Conservation (phyloP, 2,797 vertebrate species). For the Gadopsis marmoratus region DNA sequence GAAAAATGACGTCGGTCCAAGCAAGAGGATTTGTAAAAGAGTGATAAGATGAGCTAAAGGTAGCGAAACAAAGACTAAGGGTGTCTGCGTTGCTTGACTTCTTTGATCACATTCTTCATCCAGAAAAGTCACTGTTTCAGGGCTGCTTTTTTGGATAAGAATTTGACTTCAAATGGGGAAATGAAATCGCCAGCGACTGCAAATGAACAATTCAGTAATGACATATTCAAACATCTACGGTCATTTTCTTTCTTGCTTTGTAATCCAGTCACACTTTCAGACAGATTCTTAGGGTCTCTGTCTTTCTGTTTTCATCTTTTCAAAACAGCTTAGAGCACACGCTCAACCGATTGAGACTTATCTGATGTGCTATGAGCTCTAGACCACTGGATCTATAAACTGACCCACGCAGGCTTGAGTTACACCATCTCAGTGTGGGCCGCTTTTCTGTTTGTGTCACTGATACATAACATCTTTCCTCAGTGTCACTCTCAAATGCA, state of each 20-base stretch:
- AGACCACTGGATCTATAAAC: slow-evolving; percentile 70
- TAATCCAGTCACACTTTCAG: slow-evolving; percentile 23
- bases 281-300: slow-evolving; percentile 5
- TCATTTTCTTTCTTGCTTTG: neutral
- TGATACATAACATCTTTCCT: slow-evolving; percentile 58
- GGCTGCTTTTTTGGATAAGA: neutral
- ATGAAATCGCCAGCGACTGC: neutral
- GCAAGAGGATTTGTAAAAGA: slow-evolving; percentile 79
- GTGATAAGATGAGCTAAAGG: slow-evolving; percentile 77
- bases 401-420: slow-evolving; percentile 61
- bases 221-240: slow-evolving; percentile 14
- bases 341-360: slow-evolving; percentile 56
- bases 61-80: slow-evolving; percentile 60
- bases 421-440: slow-evolving; percentile 54
- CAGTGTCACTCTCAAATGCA: slow-evolving; percentile 28
- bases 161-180: slow-evolving; percentile 20
- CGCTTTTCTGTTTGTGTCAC: slow-evolving; percentile 59
- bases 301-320: slow-evolving; percentile 42
- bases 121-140: slow-evolving; percentile 27
- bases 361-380: slow-evolving; percentile 57
- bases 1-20: slow-evolving; percentile 83
- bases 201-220: slow-evolving; percentile 47
- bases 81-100: slow-evolving; percentile 31
- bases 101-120: slow-evolving; percentile 47
- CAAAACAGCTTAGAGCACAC: slow-evolving; percentile 38